Conservation (phyloP, 2,888 invertebrate species). For the Paralinhomoeus sp. region DNA sequence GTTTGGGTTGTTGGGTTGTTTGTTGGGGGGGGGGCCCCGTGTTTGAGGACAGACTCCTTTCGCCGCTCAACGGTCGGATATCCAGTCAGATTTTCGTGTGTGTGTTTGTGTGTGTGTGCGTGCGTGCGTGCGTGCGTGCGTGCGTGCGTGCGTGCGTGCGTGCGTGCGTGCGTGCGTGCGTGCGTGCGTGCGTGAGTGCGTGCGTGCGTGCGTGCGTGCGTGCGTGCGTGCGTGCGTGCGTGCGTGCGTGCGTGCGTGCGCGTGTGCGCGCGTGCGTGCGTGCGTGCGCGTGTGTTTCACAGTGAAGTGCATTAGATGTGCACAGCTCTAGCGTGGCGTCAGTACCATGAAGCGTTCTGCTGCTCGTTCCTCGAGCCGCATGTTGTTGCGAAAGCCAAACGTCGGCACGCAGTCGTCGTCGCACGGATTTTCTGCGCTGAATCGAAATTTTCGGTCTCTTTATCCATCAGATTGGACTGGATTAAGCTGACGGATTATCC, state of each 20-base stretch:
- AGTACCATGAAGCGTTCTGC: constrained; percentile 11
- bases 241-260: background rate
- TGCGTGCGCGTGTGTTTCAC: background rate
- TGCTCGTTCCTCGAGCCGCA: background rate
- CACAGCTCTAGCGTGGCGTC: background rate
- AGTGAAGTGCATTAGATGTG: background rate
- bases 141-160: background rate
- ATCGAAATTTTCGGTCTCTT: background rate
- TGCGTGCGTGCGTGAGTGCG: too few species aligned
- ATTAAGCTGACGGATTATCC: too few species aligned
- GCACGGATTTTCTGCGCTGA: constrained; percentile 43
- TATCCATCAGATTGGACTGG: too few species aligned
- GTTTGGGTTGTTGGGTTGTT: too few species aligned
- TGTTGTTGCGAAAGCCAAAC: constrained; percentile 32
- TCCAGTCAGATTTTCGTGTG: background rate
- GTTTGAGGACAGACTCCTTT: too few species aligned
- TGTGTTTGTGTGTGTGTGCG: too few species aligned
- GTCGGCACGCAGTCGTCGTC: constrained; percentile 65
- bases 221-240: background rate
- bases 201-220: background rate
- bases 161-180: background rate
- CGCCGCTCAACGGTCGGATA: too few species aligned
- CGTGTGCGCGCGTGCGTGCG: background rate
- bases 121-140: background rate
- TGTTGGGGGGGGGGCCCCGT: too few species aligned